Evolutionary conservation across 2,888 invertebrate genomes (phyloP).

Genomic region (Zygothrica quintamaculata): DNA sequence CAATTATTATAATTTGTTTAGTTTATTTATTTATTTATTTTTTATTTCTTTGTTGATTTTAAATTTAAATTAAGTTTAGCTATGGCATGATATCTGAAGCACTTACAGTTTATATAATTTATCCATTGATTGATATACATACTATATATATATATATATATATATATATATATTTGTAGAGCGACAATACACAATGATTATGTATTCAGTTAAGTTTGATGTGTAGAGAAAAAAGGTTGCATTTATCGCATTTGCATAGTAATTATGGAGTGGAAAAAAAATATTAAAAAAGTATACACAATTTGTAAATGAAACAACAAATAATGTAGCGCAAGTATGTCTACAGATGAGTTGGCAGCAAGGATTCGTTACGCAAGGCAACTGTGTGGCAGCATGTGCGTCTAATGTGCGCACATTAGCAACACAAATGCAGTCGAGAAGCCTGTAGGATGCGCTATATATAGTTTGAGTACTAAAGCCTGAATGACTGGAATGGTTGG

Average conservation of each 20-base stretch:
- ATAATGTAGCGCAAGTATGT: too few relatives aligned
- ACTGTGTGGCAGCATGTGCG: constrained; percentile 69
- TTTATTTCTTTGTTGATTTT: constrained; percentile 11
- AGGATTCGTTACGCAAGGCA: not conserved
- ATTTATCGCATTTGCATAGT: constrained; percentile 52
- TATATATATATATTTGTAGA: too few relatives aligned
- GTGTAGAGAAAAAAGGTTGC: too few relatives aligned
- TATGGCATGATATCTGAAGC: constrained; percentile 1
- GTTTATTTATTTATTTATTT: too few relatives aligned
- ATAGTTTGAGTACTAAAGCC: too few relatives aligned
- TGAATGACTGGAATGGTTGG: constrained; percentile 4
- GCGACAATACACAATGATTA: too few relatives aligned
- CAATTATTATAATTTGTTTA: constrained; percentile 23
- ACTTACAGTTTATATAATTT: too few relatives aligned
- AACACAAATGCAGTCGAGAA: constrained; percentile 73
- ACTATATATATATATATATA: too few relatives aligned
- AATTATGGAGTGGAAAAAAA: constrained; percentile 55
- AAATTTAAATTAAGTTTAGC: constrained; percentile 29
- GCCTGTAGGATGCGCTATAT: constrained; percentile 40
- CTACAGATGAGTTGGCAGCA: constrained; percentile 31
- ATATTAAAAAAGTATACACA: constrained; percentile 37
- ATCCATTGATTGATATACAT: too few relatives aligned
- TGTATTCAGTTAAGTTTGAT: too few relatives aligned
- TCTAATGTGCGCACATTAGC: constrained; percentile 79
- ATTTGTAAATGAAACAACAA: constrained; percentile 39